phyloP scores from a whole-genome alignment of 2,888 invertebrate species.

The Mimumesa dahlbomi region DNA sequence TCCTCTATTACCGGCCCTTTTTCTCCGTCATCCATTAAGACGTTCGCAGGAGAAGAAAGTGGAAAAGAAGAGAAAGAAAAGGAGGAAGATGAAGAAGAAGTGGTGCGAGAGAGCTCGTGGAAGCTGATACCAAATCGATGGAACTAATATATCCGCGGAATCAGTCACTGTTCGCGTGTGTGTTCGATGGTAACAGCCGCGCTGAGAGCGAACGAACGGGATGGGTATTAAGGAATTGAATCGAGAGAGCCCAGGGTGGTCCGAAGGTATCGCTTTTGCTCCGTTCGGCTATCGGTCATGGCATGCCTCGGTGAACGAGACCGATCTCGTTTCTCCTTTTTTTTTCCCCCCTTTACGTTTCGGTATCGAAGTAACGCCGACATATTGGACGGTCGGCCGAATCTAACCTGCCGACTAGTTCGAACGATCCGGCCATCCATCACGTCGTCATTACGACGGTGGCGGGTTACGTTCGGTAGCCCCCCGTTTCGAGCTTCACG shows the following conservation, averaged over 20 bases:
- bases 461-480: slow-evolving; percentile 56
- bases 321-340: slow-evolving; percentile 37
- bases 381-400: slow-evolving; percentile 61
- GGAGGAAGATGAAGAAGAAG: slow-evolving; percentile 9
- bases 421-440: slow-evolving; percentile 69
- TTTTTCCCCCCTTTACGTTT: background rate
- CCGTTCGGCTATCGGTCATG: slow-evolving; percentile 70
- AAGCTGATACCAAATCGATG: slow-evolving; percentile 70
- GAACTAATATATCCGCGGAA: slow-evolving; percentile 71
- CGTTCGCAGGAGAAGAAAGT: slow-evolving; percentile 5
- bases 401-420: slow-evolving; percentile 51
- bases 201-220: slow-evolving; percentile 44
- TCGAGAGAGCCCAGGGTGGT: slow-evolving; percentile 55
- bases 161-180: slow-evolving; percentile 62
- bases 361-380: slow-evolving; percentile 50
- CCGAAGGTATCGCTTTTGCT: slow-evolving; percentile 54
- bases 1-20: slow-evolving; percentile 58
- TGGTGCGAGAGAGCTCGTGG: slow-evolving; percentile 25
- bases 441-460: slow-evolving; percentile 72
- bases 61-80: background rate
- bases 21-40: slow-evolving; percentile 58
- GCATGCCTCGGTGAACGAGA: slow-evolving; percentile 69
- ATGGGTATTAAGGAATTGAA: slow-evolving; percentile 72
- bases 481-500: slow-evolving; percentile 64
- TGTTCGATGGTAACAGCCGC: slow-evolving; percentile 55